Percentiles rank a stretch among this genome's conserved stretches.
These are phyloP conservation scores for Drosophila kohkoa DNA, from an alignment of 1,140 invertebrate genomes.

Conservation along the genomic window DNA sequence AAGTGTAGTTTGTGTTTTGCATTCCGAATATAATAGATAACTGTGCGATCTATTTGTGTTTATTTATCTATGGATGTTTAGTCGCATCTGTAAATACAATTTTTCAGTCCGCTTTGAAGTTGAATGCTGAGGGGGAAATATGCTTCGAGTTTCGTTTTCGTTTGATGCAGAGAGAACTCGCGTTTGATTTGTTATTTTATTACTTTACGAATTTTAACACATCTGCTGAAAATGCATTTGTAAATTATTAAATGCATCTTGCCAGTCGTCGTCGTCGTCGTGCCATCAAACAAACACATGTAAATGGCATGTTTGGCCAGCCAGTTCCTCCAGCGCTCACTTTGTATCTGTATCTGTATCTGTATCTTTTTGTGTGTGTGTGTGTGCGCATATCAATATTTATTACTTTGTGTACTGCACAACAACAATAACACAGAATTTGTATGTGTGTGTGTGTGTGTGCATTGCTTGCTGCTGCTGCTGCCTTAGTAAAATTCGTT, in stretches of 20 bases:
- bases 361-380: constrained; percentile 18
- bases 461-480: background rate
- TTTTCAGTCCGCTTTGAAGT: constrained; percentile 45
- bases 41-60: constrained; percentile 37
- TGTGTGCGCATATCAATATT: constrained; percentile 78
- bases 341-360: constrained; percentile 12
- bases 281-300: constrained; percentile 64
- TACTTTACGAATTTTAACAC: constrained; percentile 85
- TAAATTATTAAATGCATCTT: constrained; percentile 83
- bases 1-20: background rate
- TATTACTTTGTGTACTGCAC: constrained; percentile 71
- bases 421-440: constrained; percentile 12
- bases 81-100: constrained; percentile 77
- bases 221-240: constrained; percentile 84
- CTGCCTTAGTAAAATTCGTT: constrained; percentile 73
- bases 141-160: constrained; percentile 37
- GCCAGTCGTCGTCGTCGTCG: constrained; percentile 30
- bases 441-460: constrained; percentile 1
- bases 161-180: constrained; percentile 53
- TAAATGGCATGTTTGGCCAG: constrained; percentile 69
- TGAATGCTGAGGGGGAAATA: constrained; percentile 8
- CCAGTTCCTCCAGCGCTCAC: constrained; percentile 23
- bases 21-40: constrained; percentile 17
- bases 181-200: constrained; percentile 84
- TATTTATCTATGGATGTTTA: constrained; percentile 65